A percentile compares a stretch with the other conserved stretches of the same genome.
Conservation (phyloP, 2,113 vertebrate species). For the Odontophorus gujanensis region DNA sequence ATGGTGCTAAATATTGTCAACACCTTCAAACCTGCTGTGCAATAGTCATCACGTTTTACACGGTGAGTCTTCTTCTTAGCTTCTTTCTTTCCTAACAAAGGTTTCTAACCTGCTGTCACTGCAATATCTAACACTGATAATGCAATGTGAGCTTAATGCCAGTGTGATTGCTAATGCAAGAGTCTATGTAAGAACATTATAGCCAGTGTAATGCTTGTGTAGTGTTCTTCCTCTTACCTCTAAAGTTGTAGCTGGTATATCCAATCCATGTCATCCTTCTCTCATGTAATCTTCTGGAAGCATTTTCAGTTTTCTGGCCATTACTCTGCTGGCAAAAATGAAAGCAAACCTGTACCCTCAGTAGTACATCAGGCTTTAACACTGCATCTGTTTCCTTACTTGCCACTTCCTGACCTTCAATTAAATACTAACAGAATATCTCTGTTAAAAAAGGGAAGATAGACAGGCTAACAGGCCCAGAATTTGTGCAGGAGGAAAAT, state of each 20-base stretch:
- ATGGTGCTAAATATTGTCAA: not conserved
- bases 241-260: not conserved
- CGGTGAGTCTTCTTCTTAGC: not conserved
- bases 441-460: not conserved
- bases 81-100: not conserved
- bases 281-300: not conserved
- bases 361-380: not conserved
- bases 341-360: not conserved
- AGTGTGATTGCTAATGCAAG: not conserved
- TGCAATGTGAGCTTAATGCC: not conserved
- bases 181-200: not conserved
- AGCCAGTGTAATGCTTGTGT: not conserved
- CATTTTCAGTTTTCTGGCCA: not conserved
- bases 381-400: not conserved
- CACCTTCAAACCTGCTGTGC: not conserved
- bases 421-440: not conserved
- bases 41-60: not conserved
- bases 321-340: not conserved
- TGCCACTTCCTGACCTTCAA: not conserved
- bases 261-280: not conserved
- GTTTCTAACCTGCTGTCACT: not conserved
- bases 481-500: not conserved
- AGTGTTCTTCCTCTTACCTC: not conserved
- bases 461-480: not conserved
- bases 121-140: not conserved